Base-by-base conservation (phyloP, 2,888 invertebrate genomes). In the Agonopterix arenella region DNA sequence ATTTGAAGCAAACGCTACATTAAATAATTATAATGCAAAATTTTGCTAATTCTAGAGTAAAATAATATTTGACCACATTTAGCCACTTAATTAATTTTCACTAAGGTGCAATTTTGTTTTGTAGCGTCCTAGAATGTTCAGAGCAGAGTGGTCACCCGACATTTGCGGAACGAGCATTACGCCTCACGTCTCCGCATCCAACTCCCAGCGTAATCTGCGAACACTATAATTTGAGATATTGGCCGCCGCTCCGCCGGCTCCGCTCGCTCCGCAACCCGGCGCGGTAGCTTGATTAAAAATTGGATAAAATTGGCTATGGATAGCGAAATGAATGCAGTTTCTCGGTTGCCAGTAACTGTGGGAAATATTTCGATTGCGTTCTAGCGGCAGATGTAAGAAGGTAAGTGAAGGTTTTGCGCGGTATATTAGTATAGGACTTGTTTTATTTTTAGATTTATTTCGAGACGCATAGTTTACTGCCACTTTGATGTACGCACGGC, bases 181-280 rank as follows among this genome's bases (percentile, higher is more conserved):
- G 45, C 48, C 53, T 50, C 63, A 68, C 63, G 73, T 76, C 80
- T 78, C 80, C 78, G 70, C 18, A 16, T 64, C 67, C 68, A 69
- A 67, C 71, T 71, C 69, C 68, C 68, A 66, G 68, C 63, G 76
- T 73, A 84, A 85, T 85, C 77, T 79, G 75, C 74, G 71, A 76
- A 76, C 80, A 78, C 83, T 84, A 70, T 86, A 85, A 88, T 88
- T 85, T 84, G 76, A 73, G 71, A 80, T 84, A 88, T 85, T 86
- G 79, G 66, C 76, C 77, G 76, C 64, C 64, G 64, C 55, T 28
- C 28, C 28, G 28, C 28, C 28, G 28, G 28, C 28, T 28, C 28
- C 64, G 52, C 64, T 52, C 52, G 59, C 61, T 56, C 51, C 51
- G 38, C 28, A 5, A 28, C 28, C 44, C 18, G 62, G 58, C 62